Conservation (phyloP, 2,888 invertebrate species). For the Lasioglossum oenotherae region DNA sequence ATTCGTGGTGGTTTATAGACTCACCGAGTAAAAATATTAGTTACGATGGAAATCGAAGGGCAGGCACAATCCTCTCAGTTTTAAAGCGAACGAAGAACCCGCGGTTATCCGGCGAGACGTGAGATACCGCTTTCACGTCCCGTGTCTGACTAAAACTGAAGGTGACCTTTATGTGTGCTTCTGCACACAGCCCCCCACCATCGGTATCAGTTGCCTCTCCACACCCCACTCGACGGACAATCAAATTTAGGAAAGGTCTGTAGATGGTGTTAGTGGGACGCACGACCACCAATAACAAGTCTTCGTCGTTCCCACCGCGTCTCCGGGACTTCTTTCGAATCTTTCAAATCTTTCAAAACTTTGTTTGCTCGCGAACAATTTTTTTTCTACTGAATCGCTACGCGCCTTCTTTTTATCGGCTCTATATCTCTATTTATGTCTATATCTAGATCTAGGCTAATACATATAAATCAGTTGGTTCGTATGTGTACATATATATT, state of each 20-base stretch:
- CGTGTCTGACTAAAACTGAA: slow-evolving; percentile 79
- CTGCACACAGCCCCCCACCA: slow-evolving; percentile 49
- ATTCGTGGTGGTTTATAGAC: not conserved
- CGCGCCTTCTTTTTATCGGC: not conserved
- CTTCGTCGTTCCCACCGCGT: not conserved
- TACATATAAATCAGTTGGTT: not conserved
- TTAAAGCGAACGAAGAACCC: not conserved
- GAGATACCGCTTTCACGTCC: slow-evolving; percentile 70
- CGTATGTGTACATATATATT: not conserved
- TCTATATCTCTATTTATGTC: not conserved
- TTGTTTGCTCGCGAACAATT: not conserved
- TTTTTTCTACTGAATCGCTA: not conserved
- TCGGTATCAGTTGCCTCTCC: slow-evolving; percentile 9
- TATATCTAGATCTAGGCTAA: not conserved
- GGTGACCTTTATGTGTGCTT: slow-evolving; percentile 79
- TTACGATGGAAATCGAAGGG: not conserved
- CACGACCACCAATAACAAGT: slow-evolving; percentile 21
- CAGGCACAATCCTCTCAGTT: not conserved
- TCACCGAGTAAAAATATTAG: slow-evolving; percentile 40
- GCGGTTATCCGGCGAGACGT: slow-evolving; percentile 17
- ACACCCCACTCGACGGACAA: slow-evolving; percentile 42
- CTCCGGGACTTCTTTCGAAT: slow-evolving; percentile 33
- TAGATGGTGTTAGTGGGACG: slow-evolving; percentile 57
- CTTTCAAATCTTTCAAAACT: not conserved
- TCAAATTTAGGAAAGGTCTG: slow-evolving; percentile 38